phyloP scores from a whole-genome alignment of 2,797 vertebrate genomes.

The Cossypha niveicapilla region DNA sequence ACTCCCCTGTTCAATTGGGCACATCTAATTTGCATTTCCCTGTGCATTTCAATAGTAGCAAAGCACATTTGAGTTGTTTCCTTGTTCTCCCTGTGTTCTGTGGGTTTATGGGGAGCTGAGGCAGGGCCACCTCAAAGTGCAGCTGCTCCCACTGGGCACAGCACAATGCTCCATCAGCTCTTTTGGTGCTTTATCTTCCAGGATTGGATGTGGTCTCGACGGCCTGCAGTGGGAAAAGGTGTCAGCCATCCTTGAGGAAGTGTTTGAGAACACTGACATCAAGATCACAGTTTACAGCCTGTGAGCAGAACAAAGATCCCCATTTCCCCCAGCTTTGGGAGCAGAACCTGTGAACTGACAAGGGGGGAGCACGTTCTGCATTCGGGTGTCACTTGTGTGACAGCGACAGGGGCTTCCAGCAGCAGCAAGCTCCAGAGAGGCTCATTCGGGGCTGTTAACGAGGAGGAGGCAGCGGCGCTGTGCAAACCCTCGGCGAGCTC shows the following conservation, averaged over 20 bases:
- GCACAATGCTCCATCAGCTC: neutral
- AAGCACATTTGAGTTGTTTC: neutral
- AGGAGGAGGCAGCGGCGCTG: neutral
- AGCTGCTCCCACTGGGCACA: neutral
- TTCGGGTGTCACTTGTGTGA: neutral
- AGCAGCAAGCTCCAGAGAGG: neutral
- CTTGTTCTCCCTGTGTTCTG: neutral
- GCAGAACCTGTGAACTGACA: neutral
- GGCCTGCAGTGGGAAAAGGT: conserved; percentile 83
- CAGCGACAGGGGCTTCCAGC: neutral
- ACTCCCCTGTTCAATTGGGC: rapidly evolving
- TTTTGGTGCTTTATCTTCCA: conserved; percentile 60
- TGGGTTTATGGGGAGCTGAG: neutral
- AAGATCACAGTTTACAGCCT: conserved; percentile 88
- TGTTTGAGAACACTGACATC: conserved; percentile 83
- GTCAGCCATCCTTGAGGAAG: conserved; percentile 82
- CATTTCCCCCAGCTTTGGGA: neutral
- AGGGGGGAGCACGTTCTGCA: neutral
- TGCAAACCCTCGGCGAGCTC: rapidly evolving
- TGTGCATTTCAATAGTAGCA: neutral
- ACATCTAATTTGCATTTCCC: neutral
- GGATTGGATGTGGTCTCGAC: conserved; percentile 94
- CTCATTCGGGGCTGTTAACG: neutral
- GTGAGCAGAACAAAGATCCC: conserved; percentile 41
- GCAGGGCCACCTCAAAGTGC: neutral